Conservation (phyloP, 1,140 invertebrate species). For the Dreissena polymorpha region DNA sequence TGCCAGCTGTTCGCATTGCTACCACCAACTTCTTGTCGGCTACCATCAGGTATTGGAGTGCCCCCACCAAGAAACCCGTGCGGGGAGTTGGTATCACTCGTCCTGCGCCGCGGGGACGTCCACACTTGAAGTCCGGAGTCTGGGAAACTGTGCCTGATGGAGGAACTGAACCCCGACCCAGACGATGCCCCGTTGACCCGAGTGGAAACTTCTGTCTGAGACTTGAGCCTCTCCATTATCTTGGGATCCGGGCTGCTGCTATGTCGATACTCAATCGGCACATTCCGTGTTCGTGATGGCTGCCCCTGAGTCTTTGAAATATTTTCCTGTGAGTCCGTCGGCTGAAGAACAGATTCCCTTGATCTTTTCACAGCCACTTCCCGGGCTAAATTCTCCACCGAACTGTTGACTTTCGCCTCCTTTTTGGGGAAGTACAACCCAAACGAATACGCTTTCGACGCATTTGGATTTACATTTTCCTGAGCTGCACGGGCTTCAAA, state of each 20-base stretch:
- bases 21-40: constrained; percentile 12
- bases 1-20: constrained; percentile 48
- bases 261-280: constrained; percentile 63
- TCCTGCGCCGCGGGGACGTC: constrained; percentile 19
- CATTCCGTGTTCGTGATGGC: constrained; percentile 38
- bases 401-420: constrained; percentile 45
- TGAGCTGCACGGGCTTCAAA: constrained; percentile 61
- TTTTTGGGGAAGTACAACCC: constrained; percentile 67
- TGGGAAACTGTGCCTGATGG: constrained; percentile 62
- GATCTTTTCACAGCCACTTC: constrained; percentile 31
- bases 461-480: constrained; percentile 60
- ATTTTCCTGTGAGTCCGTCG: constrained; percentile 66
- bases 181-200: constrained; percentile 4
- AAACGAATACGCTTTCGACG: constrained; percentile 62
- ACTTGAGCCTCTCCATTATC: constrained; percentile 47
- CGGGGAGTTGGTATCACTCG: constrained; percentile 43
- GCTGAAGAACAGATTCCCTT: constrained; percentile 62
- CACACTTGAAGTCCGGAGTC: constrained; percentile 57
- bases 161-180: neutral
- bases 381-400: constrained; percentile 47
- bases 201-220: constrained; percentile 45
- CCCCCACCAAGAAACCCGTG: constrained; percentile 45
- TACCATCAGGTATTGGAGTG: constrained; percentile 34
- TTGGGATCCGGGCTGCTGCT: constrained; percentile 43
- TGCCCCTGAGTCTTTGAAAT: constrained; percentile 55